phyloP scores from a whole-genome alignment of 1,140 invertebrate species.

The Macrobrachium rosenbergii region DNA sequence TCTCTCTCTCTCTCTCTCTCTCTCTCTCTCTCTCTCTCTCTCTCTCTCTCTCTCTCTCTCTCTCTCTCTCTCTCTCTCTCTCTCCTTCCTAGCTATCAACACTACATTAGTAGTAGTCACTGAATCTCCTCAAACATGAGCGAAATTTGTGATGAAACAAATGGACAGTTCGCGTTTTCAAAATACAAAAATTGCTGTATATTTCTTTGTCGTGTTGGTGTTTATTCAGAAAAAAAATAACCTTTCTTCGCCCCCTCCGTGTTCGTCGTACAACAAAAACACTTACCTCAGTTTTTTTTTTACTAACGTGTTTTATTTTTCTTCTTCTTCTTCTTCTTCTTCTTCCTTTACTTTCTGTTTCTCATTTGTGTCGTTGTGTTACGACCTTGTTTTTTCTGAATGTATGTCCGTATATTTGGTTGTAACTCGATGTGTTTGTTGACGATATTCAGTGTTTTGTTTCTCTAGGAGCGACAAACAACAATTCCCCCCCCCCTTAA shows the following conservation, averaged over 20 bases:
- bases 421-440: no score
- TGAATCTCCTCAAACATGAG: not conserved
- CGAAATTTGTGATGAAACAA: not conserved
- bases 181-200: no score
- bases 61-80: not conserved
- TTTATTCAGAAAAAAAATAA: no score
- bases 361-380: not conserved
- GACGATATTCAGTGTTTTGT: no score
- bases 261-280: not conserved
- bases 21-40: conserved; percentile 22
- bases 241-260: conserved; percentile 1
- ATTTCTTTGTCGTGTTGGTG: no score
- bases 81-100: not conserved
- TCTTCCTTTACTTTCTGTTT: no score
- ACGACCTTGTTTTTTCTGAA: no score
- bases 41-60: not conserved
- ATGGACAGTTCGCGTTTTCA: no score
- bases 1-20: conserved; percentile 26
- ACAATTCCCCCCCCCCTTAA: no score
- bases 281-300: not conserved
- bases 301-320: not conserved
- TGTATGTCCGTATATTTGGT: no score
- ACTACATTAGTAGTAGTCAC: no score
- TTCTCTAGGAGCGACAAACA: no score
- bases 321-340: not conserved